Evolutionary conservation across 2,113 vertebrate genomes (phyloP).

Genomic region (Emberiza fucata): DNA sequence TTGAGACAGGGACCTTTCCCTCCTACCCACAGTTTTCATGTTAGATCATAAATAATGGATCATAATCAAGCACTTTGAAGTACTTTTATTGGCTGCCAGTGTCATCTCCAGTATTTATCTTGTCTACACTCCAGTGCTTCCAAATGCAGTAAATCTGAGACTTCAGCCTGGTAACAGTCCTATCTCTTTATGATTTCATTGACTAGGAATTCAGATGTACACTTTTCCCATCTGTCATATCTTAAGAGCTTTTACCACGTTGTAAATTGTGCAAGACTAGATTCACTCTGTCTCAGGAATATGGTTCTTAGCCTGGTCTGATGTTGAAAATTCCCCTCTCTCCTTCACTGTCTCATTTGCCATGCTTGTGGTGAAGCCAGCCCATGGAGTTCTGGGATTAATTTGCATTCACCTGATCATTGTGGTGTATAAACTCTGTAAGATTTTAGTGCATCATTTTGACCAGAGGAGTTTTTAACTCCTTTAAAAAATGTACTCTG

Average conservation of each 20-base stretch:
- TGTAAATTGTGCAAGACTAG: neutral
- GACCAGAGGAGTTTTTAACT: neutral
- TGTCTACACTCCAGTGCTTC: neutral
- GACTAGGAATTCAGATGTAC: neutral
- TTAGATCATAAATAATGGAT: neutral
- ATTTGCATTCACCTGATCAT: constrained; percentile 4
- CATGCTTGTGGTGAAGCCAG: neutral
- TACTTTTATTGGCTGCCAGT: neutral
- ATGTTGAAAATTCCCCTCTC: neutral
- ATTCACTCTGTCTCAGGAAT: neutral
- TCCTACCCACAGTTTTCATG: neutral
- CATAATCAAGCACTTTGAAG: neutral
- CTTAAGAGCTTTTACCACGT: neutral
- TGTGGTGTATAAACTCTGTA: neutral
- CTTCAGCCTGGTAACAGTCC: neutral
- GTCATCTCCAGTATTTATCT: constrained; percentile 14
- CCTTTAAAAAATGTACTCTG: neutral
- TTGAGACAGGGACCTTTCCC: neutral
- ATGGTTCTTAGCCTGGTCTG: neutral
- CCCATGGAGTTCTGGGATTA: neutral
- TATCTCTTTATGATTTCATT: neutral
- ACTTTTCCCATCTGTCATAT: neutral
- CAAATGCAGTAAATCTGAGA: neutral
- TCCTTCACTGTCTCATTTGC: neutral
- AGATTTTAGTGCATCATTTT: neutral